Conservation (phyloP, 2,888 invertebrate species). For the Melanostoma scalare region DNA sequence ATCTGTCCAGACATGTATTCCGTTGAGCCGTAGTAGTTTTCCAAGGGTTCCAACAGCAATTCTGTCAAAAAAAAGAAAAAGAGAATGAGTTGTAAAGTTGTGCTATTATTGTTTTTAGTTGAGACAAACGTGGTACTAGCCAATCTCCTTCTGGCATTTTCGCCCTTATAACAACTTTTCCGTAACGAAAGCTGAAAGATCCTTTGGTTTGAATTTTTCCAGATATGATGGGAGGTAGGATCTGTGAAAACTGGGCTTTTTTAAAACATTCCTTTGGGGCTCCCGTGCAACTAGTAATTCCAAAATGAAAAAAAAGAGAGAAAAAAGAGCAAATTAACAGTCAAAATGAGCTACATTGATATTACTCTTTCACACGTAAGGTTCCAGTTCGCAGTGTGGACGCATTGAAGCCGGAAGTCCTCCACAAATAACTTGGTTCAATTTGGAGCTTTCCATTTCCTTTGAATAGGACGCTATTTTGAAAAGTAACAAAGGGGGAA, state of each 20-base stretch:
- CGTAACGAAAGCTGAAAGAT: slow-evolving; percentile 87
- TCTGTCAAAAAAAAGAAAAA: slow-evolving; percentile 82
- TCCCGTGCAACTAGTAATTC: slow-evolving; percentile 65
- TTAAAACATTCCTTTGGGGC: background rate
- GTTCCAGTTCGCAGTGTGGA: slow-evolving; percentile 34
- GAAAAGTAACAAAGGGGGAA: slow-evolving; percentile 83
- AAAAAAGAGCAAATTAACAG: background rate
- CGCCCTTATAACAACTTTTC: slow-evolving; percentile 87
- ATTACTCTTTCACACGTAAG: background rate
- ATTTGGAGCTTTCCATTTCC: slow-evolving; percentile 79
- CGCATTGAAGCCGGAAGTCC: slow-evolving; percentile 48
- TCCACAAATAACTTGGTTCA: slow-evolving; percentile 77
- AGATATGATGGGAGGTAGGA: slow-evolving; percentile 87
- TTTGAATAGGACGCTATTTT: slow-evolving; percentile 78
- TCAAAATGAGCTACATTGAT: background rate
- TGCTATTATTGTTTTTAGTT: background rate
- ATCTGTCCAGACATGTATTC: slow-evolving; percentile 87
- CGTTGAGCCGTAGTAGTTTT: slow-evolving; percentile 85
- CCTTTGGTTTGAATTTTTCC: slow-evolving; percentile 85
- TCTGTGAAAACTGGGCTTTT: slow-evolving; percentile 77
- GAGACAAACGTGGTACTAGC: slow-evolving; percentile 88
- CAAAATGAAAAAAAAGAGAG: slow-evolving; percentile 61
- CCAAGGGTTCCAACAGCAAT: slow-evolving; percentile 86
- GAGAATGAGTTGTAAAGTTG: too few species aligned
- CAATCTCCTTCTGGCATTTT: slow-evolving; percentile 90